Evolutionary conservation across 1,140 invertebrate species (phyloP).

Genomic region (Habropoda laboriosa): DNA sequence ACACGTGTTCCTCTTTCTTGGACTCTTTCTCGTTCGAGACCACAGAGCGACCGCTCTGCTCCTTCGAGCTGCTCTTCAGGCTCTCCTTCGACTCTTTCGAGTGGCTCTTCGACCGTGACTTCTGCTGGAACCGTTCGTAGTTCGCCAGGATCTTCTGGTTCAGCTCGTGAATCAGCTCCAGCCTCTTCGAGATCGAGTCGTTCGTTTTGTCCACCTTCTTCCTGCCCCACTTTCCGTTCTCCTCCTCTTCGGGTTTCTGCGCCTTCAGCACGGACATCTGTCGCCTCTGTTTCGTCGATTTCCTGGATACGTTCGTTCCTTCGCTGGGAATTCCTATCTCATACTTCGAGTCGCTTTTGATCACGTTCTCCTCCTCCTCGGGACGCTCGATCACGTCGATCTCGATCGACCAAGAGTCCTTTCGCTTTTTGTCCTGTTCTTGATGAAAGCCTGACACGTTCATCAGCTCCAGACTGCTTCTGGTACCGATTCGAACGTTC

Average conservation of each 20-base stretch:
- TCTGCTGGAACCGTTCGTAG: constrained; percentile 76
- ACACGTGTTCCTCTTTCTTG: constrained; percentile 46
- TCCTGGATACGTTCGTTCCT: constrained; percentile 29
- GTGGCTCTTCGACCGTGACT: constrained; percentile 61
- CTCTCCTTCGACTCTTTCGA: constrained; percentile 42
- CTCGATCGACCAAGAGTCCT: constrained; percentile 38
- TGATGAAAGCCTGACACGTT: constrained; percentile 70
- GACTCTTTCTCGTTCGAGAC: not conserved
- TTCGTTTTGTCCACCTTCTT: constrained; percentile 74
- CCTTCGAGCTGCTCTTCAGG: not conserved
- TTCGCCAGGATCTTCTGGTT: constrained; percentile 79
- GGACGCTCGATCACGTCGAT: constrained; percentile 24
- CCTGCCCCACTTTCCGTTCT: constrained; percentile 47
- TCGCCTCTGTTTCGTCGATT: constrained; percentile 45
- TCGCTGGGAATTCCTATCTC: constrained; percentile 62
- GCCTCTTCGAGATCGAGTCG: constrained; percentile 76
- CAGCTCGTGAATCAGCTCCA: constrained; percentile 77
- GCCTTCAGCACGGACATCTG: constrained; percentile 16
- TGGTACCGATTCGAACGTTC: not conserved
- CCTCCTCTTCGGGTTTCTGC: not conserved
- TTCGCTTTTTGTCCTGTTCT: constrained; percentile 45
- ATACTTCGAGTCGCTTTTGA: constrained; percentile 71
- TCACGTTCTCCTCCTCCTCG: constrained; percentile 48
- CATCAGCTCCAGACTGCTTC: constrained; percentile 66
- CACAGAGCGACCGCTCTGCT: not conserved